Base-by-base conservation (phyloP, 2,888 invertebrate genomes). In the Liposcelis brunnea region DNA sequence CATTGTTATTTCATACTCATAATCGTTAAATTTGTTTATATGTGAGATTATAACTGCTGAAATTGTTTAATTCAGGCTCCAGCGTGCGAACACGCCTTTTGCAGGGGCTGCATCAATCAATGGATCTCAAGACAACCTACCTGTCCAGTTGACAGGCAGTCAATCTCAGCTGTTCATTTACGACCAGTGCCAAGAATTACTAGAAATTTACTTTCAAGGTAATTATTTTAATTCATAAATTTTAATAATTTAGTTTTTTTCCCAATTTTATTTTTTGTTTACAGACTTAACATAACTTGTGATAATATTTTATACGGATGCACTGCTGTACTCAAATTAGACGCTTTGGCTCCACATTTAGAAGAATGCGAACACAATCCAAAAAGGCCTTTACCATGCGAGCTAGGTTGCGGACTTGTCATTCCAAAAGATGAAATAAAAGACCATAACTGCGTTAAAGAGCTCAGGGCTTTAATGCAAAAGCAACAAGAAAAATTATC, bases 61-160 rank as follows among this genome's bases (percentile, higher is more conserved):
- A n/a, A n/a, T n/a, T n/a, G n/a, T n/a, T n/a, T n/a, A n/a, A n/a
- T n/a, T n/a, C 62, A 90, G 91, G 91, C 93, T 45, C 90, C 90
- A 43, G 78, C 80, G 55, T 95, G 94, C 65, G 94, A 95, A 62
- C 94, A 95, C 68, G 91, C 93, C 47, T 95, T 94, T 66, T 95
- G 94, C 63, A 77, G 81, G 55, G 77, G 76, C 43, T 95, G 94
- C 64, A 95, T 95, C 56, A 83, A 83, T 50, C 90, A 93, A 66
- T 95, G 94, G 94, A 76, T 94, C 52, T 82, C 83, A 52, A 75
- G 87, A 43, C 91, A 93, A 62, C 89, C 87, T 14, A 91, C 87
- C 31, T 95, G 94, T 60, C 94, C 94, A 2, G 83, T 94, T 38
- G 94, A 95, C 66, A 75, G 94, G 45, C 87, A 86, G 59, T 76